Evolutionary conservation across 2,888 invertebrate species (phyloP).

Genomic region (Oxycera nigricornis): DNA sequence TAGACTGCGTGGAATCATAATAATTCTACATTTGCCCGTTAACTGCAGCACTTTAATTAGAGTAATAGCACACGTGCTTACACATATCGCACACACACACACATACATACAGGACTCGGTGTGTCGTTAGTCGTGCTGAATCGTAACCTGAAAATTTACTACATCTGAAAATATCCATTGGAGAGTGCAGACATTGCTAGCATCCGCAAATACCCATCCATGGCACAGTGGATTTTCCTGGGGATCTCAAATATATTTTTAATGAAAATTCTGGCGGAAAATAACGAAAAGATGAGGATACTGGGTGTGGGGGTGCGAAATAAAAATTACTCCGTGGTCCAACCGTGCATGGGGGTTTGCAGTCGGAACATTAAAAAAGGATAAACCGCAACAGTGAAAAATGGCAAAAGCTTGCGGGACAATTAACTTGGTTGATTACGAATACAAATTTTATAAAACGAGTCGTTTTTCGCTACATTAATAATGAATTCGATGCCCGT

Average conservation of each 20-base stretch:
- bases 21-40: conserved; percentile 3
- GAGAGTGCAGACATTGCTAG: background rate
- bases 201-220: background rate
- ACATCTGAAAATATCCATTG: background rate
- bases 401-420: conserved; percentile 38
- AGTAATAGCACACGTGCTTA: background rate
- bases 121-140: background rate
- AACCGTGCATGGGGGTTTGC: background rate
- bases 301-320: background rate
- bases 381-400: conserved; percentile 37
- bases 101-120: background rate
- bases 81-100: background rate
- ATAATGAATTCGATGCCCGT: background rate
- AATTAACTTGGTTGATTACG: conserved; percentile 40
- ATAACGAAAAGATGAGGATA: background rate
- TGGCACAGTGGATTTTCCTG: background rate
- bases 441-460: conserved; percentile 37
- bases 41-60: conserved; percentile 27
- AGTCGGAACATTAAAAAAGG: conserved; percentile 23
- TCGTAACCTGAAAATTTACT: background rate
- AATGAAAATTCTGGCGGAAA: background rate
- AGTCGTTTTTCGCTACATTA: conserved; percentile 16
- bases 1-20: background rate
- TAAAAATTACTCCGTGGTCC: background rate
- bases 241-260: conserved; percentile 2